These are phyloP conservation scores for Basileuterus tristriatus DNA, from an alignment of 2,797 vertebrate genomes.

Conservation along the genomic window DNA sequence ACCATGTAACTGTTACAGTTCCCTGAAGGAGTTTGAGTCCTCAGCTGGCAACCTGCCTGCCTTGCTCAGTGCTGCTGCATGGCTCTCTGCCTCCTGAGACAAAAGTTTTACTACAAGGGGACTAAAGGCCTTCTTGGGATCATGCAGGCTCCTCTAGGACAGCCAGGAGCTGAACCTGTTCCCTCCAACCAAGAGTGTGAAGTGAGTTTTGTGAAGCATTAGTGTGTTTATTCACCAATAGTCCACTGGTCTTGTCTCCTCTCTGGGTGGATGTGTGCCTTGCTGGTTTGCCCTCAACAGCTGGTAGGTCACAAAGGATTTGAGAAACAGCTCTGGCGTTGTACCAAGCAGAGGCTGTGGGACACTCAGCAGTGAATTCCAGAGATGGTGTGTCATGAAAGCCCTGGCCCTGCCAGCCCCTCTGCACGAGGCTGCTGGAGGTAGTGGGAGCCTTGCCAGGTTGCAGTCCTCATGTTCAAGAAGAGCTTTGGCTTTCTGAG, in stretches of 20 bases:
- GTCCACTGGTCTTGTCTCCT: background rate
- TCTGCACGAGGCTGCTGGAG: background rate
- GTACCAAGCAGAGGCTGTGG: constrained; percentile 11
- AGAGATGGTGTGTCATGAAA: constrained; percentile 18
- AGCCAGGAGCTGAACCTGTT: background rate
- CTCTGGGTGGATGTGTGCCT: background rate
- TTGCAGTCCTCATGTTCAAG: background rate
- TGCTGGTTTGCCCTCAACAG: constrained; percentile 14
- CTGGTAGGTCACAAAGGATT: constrained; percentile 6
- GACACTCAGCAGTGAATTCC: constrained; percentile 12
- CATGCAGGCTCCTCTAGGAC: background rate
- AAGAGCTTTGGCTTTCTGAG: background rate
- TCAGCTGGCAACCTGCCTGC: constrained; percentile 27
- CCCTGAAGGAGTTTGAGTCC: constrained; percentile 28
- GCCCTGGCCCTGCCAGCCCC: background rate
- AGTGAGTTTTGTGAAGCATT: background rate
- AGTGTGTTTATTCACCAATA: background rate
- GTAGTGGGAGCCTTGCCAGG: background rate
- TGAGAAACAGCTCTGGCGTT: background rate
- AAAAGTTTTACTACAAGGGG: background rate
- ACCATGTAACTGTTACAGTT: background rate
- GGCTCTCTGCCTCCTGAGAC: background rate
- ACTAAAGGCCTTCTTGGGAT: background rate
- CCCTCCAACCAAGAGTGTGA: background rate
- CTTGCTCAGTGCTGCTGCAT: background rate